Evolutionary conservation across 2,113 vertebrate genomes (phyloP).

Genomic region (Phoxinus phoxinus): DNA sequence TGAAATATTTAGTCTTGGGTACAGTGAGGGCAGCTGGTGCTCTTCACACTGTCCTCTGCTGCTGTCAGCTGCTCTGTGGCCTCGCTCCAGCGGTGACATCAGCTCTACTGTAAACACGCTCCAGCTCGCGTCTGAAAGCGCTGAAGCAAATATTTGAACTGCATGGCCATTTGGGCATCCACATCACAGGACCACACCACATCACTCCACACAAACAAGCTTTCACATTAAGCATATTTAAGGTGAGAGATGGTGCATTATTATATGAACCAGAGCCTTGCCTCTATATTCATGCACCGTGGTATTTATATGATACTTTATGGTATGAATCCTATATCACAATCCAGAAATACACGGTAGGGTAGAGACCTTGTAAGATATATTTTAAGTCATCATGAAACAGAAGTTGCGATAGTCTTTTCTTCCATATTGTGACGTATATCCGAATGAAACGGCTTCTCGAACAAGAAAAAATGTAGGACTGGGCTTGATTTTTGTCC

Average conservation of each 20-base stretch:
- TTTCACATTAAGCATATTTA: background rate
- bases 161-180: conserved; percentile 22
- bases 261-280: background rate
- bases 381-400: no score
- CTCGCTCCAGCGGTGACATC: conserved; percentile 17
- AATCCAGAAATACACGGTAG: background rate
- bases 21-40: conserved; percentile 22
- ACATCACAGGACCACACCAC: conserved; percentile 3
- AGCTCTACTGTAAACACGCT: conserved; percentile 56
- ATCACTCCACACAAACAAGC: conserved; percentile 1
- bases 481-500: no score
- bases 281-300: background rate
- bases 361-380: no score
- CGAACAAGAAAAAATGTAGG: no score
- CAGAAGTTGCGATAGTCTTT: no score
- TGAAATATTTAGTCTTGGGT: conserved; percentile 10
- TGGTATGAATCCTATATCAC: background rate
- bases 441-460: no score
- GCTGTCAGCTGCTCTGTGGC: conserved; percentile 35
- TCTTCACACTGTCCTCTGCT: conserved; percentile 17
- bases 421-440: no score
- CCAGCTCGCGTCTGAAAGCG: background rate
- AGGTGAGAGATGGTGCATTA: background rate
- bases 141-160: conserved; percentile 28
- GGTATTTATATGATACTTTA: background rate